Conservation (phyloP, 2,888 invertebrate species). For the Lucinisca nassula region DNA sequence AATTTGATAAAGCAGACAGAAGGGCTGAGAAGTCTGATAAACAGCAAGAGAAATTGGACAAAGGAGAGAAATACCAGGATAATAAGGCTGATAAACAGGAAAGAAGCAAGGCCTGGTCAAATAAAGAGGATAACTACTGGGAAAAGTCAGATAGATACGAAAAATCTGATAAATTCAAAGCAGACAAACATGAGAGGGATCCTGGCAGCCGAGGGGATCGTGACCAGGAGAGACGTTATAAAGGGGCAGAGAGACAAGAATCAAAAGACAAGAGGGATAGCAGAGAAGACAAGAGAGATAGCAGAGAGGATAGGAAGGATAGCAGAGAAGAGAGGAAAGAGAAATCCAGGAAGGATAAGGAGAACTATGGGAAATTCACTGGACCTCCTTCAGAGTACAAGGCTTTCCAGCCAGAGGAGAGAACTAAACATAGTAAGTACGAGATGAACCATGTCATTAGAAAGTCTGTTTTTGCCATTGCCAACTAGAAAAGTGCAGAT, state of each 20-base stretch:
- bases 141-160: conserved; percentile 54
- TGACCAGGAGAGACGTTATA: background rate
- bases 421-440: conserved; percentile 14
- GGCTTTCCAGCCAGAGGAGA: conserved; percentile 13
- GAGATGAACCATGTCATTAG: no score
- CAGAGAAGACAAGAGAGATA: conserved; percentile 53
- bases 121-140: conserved; percentile 51
- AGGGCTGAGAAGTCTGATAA: conserved; percentile 33
- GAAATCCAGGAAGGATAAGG: conserved; percentile 38
- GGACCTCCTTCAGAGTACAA: conserved; percentile 21
- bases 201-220: conserved; percentile 23
- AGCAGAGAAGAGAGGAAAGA: conserved; percentile 2
- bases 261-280: conserved; percentile 61
- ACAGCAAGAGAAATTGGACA: conserved; percentile 43
- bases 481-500: no score
- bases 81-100: conserved; percentile 44
- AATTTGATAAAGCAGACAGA: conserved; percentile 22
- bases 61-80: conserved; percentile 45
- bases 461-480: no score
- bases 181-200: conserved; percentile 57
- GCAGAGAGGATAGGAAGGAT: conserved; percentile 5
- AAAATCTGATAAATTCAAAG: conserved; percentile 36
- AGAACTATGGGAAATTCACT: background rate
- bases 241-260: conserved; percentile 15
- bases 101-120: conserved; percentile 31